Conservation (phyloP, 2,113 vertebrate species). For the Chaetodon trifascialis region DNA sequence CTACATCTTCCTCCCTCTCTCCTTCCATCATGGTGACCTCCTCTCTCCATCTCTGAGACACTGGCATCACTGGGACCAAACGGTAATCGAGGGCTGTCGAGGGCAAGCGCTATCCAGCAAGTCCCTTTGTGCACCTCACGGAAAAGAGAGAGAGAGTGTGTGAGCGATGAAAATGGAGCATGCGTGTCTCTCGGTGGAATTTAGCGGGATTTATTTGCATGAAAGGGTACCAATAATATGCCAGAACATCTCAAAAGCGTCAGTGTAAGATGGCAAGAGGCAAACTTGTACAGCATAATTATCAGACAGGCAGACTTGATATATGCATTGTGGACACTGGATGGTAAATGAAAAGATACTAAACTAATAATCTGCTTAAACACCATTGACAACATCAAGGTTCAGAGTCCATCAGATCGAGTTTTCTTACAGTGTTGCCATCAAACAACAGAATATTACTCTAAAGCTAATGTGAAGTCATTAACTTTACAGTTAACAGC, state of each 20-base stretch:
- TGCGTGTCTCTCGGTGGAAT: background rate
- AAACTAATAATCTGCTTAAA: no score
- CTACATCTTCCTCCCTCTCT: constrained; percentile 14
- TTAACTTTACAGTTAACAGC: background rate
- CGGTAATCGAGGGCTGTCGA: constrained; percentile 53
- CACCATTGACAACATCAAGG: no score
- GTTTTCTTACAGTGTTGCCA: no score
- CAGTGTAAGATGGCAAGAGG: background rate
- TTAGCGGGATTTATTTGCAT: background rate
- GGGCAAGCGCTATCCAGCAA: constrained; percentile 45
- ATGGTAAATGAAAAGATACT: no score
- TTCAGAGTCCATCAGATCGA: no score
- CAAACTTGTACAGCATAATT: background rate
- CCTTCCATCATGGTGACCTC: background rate
- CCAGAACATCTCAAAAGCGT: constrained; percentile 7
- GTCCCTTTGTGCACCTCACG: constrained; percentile 40
- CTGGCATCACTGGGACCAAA: constrained; percentile 48
- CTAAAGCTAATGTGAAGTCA: no score
- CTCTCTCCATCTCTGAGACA: constrained; percentile 19
- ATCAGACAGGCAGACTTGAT: background rate
- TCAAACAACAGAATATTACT: no score
- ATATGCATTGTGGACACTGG: background rate
- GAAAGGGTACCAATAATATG: background rate
- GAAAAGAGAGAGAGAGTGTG: background rate
- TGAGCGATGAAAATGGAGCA: background rate